Conservation (phyloP, 2,113 vertebrate species). For the Gymnogyps californianus region DNA sequence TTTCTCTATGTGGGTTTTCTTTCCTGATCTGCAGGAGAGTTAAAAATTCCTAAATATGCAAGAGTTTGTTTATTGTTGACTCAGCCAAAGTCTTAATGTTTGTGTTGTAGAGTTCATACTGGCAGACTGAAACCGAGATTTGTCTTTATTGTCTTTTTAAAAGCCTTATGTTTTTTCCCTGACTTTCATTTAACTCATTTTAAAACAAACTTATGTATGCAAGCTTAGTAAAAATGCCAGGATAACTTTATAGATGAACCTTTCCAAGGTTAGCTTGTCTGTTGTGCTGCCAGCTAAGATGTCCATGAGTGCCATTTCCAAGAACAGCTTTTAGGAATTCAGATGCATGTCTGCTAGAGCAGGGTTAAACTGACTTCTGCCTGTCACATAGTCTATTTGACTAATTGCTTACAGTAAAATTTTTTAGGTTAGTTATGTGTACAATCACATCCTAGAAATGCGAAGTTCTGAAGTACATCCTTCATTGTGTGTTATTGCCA, state of each 20-base stretch:
- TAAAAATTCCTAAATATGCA: neutral
- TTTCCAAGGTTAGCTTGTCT: neutral
- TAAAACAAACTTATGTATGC: neutral
- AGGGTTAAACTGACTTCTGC: neutral
- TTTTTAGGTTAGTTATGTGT: neutral
- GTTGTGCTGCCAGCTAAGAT: neutral
- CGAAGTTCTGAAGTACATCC: neutral
- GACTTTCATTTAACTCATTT: neutral
- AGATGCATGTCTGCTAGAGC: neutral
- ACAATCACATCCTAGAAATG: neutral
- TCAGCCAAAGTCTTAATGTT: neutral
- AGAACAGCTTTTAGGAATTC: neutral
- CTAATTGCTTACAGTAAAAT: rapidly evolving
- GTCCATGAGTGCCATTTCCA: neutral
- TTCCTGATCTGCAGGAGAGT: neutral
- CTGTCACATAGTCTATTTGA: neutral
- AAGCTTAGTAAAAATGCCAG: neutral
- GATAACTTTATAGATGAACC: neutral
- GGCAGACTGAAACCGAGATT: neutral
- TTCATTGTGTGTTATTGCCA: rapidly evolving
- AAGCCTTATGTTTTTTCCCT: neutral
- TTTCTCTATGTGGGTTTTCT: neutral
- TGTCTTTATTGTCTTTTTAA: neutral
- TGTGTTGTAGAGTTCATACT: neutral
- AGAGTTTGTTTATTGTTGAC: neutral